Conservation (phyloP, 1,140 invertebrate species). For the Anastrepha obliqua region DNA sequence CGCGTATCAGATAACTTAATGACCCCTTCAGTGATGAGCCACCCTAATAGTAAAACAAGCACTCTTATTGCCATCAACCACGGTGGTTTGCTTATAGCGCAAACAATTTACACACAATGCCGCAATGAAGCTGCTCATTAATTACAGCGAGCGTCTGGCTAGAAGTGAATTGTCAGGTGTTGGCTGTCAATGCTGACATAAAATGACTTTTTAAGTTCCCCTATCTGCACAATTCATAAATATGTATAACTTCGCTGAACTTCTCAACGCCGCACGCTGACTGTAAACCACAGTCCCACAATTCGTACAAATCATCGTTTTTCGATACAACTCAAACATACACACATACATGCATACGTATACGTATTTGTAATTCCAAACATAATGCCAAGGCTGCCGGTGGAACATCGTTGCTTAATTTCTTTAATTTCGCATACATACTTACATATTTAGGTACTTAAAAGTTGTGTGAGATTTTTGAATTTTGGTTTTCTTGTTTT, state of each 20-base stretch:
- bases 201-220: constrained; percentile 2
- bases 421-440: background rate
- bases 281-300: background rate
- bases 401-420: constrained; percentile 12
- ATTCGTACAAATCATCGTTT: background rate
- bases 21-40: background rate
- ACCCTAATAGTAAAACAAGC: background rate
- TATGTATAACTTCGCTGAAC: background rate
- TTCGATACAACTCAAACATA: background rate
- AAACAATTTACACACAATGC: constrained; percentile 16
- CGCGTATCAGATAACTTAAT: too few species aligned
- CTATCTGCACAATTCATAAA: background rate
- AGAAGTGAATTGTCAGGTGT: constrained; percentile 30
- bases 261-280: background rate
- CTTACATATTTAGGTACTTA: background rate
- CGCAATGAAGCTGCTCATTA: constrained; percentile 4
- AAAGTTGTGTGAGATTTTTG: background rate
- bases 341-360: background rate
- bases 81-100: background rate
- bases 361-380: background rate
- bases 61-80: background rate
- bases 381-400: background rate
- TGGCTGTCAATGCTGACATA: constrained; percentile 28
- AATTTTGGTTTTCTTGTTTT: background rate
- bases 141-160: background rate